A percentile compares a stretch with the other conserved stretches of the same genome.
phyloP scores from a whole-genome alignment of 2,797 vertebrate genomes.

The Pogoniulus pusillus region DNA sequence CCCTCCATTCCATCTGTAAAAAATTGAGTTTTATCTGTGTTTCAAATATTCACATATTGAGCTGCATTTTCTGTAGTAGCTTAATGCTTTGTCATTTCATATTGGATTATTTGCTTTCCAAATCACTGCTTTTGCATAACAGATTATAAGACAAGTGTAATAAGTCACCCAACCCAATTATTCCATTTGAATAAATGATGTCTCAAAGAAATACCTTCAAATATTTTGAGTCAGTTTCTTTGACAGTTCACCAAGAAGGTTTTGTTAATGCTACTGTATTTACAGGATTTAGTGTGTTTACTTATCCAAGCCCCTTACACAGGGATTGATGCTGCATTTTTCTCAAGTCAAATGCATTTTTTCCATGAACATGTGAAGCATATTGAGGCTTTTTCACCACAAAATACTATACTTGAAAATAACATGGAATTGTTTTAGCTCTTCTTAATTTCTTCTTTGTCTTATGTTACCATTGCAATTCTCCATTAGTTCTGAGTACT shows the following conservation, averaged over 20 bases:
- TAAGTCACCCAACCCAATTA: background rate
- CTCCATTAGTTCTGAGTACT: background rate
- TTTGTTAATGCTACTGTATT: background rate
- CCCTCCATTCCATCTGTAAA: background rate
- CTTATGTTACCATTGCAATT: background rate
- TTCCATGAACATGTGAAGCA: background rate
- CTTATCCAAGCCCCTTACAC: background rate
- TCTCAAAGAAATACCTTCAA: background rate
- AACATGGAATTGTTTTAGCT: background rate
- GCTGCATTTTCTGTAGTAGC: background rate
- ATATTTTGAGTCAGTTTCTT: background rate
- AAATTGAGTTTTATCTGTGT: background rate
- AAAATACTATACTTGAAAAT: background rate
- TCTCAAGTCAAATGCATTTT: background rate
- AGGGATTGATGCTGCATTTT: background rate
- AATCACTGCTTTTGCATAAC: background rate
- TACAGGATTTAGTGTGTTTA: background rate
- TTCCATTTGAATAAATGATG: background rate
- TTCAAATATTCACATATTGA: too few species aligned
- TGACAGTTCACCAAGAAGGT: background rate
- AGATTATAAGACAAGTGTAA: background rate
- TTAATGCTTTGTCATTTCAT: background rate
- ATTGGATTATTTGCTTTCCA: background rate
- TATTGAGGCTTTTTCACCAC: background rate
- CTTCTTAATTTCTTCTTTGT: background rate